Evolutionary conservation across 2,797 vertebrate species (phyloP).

Genomic region (Phoeniculus purpureus): DNA sequence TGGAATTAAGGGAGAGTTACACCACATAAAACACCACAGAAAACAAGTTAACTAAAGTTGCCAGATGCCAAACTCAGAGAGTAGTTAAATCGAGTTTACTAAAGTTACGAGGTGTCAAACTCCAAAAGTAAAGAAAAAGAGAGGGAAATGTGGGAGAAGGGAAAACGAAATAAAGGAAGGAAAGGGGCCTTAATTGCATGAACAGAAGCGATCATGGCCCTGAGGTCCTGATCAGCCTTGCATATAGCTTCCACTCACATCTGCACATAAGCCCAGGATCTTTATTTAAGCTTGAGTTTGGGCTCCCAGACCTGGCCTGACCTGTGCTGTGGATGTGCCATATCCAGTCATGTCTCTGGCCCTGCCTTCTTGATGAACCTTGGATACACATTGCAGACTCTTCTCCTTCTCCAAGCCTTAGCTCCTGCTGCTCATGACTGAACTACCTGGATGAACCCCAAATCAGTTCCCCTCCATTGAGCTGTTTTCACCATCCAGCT

Average conservation of each 20-base stretch:
- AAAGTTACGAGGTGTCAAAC: too few species aligned
- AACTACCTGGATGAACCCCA: neutral
- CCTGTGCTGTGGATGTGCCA: rapidly evolving
- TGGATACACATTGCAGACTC: neutral
- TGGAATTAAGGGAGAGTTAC: too few species aligned
- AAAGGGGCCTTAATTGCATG: neutral
- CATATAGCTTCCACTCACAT: neutral
- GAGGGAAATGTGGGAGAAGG: too few species aligned
- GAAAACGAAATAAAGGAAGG: too few species aligned
- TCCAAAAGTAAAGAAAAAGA: too few species aligned
- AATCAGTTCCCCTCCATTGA: neutral
- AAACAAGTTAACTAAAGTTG: too few species aligned
- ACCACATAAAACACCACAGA: too few species aligned
- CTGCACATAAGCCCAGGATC: rapidly evolving
- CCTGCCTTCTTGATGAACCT: neutral
- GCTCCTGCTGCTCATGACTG: neutral
- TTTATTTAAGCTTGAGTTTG: neutral
- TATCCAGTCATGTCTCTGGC: neutral
- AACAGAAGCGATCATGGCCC: neutral
- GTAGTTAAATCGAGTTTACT: too few species aligned
- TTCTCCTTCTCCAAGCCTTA: neutral
- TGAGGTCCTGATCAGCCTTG: neutral
- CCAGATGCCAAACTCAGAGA: too few species aligned
- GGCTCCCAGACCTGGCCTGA: neutral
- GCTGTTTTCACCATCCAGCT: neutral